phyloP scores from a whole-genome alignment of 2,888 invertebrate species.

The Diarsia brunnea region DNA sequence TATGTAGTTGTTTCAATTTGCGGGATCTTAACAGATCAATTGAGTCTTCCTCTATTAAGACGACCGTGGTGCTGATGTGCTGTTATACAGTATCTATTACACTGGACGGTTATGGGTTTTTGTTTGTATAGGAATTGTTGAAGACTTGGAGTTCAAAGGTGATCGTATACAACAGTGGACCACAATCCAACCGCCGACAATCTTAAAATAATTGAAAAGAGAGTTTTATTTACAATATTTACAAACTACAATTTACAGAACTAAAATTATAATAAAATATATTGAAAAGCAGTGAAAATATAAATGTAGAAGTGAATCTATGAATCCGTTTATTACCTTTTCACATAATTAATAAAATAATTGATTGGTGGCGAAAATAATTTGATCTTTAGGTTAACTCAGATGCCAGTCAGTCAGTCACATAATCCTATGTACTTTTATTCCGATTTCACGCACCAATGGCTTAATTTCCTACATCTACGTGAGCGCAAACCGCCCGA shows the following conservation, averaged over 20 bases:
- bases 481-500: too few species aligned
- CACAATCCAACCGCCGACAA: background rate
- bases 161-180: background rate
- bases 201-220: background rate
- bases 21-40: constrained; percentile 73
- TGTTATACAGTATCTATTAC: constrained; percentile 43
- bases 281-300: background rate
- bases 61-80: constrained; percentile 54
- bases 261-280: too few species aligned
- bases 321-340: background rate
- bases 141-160: background rate
- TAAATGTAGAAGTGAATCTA: background rate
- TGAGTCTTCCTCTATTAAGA: constrained; percentile 72
- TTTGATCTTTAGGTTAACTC: too few species aligned
- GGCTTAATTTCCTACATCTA: too few species aligned
- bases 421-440: too few species aligned
- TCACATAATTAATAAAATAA: background rate
- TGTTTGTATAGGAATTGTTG: constrained; percentile 23
- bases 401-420: too few species aligned
- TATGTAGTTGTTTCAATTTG: constrained; percentile 71
- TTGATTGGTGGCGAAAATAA: too few species aligned
- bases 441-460: too few species aligned
- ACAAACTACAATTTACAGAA: too few species aligned
- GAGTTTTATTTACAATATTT: too few species aligned
- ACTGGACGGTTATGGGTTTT: constrained; percentile 9